Evolutionary conservation across 1,140 invertebrate genomes (phyloP).

Genomic region (Papilio xuthus): DNA sequence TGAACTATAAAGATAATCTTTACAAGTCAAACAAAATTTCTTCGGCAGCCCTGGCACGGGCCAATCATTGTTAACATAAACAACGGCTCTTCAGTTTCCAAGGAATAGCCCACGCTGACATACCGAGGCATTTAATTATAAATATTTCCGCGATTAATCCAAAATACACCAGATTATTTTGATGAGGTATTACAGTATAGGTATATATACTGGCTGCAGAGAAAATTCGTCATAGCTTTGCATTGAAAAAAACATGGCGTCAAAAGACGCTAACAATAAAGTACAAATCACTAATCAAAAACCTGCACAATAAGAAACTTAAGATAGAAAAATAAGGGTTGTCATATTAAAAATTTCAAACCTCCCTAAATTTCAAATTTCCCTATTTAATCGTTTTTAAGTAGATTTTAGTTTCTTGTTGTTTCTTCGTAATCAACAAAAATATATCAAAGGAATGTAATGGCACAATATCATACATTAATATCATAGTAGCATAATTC

Average conservation of each 20-base stretch:
- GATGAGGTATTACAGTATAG: not conserved
- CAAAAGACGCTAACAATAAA: too few species aligned
- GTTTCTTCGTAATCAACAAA: not conserved
- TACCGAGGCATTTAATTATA: conserved; percentile 20
- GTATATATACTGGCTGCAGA: not conserved
- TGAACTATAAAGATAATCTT: not conserved
- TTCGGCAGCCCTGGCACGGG: not conserved
- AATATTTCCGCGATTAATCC: conserved; percentile 23
- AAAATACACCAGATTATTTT: conserved; percentile 8
- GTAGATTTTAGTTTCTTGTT: not conserved
- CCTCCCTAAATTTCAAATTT: too few species aligned
- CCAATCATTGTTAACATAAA: conserved; percentile 15
- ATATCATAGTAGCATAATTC: not conserved
- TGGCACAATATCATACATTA: not conserved
- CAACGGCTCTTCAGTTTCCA: conserved; percentile 7
- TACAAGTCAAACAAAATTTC: not conserved
- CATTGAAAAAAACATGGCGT: not conserved
- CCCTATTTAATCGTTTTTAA: too few species aligned
- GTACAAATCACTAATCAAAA: too few species aligned
- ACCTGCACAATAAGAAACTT: too few species aligned
- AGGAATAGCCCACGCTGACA: conserved; percentile 30
- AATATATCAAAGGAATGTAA: not conserved
- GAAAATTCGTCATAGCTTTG: not conserved
- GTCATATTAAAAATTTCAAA: too few species aligned
- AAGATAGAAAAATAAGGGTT: too few species aligned